Evolutionary conservation across 2,113 vertebrate genomes (phyloP).

Genomic region (Trochalopteron elliotii): DNA sequence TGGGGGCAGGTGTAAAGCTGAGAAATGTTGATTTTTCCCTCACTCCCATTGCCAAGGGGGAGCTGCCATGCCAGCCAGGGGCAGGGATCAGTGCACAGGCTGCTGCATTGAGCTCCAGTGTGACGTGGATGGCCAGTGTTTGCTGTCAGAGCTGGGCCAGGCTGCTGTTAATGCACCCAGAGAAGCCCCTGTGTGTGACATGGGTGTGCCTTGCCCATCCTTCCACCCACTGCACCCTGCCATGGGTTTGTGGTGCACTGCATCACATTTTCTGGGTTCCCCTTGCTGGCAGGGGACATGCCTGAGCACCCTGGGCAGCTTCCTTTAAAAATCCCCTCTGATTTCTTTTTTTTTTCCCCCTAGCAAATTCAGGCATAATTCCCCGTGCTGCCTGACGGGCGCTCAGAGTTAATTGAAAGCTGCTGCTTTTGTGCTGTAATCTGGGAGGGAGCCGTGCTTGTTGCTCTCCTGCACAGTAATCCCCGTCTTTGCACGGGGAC

Average conservation of each 20-base stretch:
- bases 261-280: neutral
- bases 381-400: neutral
- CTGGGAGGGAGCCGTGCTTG: neutral
- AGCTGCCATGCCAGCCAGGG: neutral
- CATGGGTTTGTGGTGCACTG: accelerated
- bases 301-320: neutral
- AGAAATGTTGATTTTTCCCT: conserved; percentile 15
- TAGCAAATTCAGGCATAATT: neutral
- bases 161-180: neutral
- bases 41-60: neutral
- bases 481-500: neutral
- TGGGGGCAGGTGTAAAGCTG: conserved; percentile 42
- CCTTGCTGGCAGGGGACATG: neutral
- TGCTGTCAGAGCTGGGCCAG: neutral
- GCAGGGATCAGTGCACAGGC: neutral
- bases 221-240: accelerated
- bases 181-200: neutral
- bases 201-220: neutral
- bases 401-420: conserved; percentile 32
- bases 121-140: neutral
- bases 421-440: conserved; percentile 23
- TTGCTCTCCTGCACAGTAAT: conserved; percentile 26
- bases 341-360: neutral
- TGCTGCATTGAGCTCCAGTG: neutral
- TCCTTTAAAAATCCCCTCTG: neutral